Percentiles rank a stretch among this genome's conserved stretches.
Conservation (phyloP, 2,888 invertebrate species). For the Catocala fraxini region DNA sequence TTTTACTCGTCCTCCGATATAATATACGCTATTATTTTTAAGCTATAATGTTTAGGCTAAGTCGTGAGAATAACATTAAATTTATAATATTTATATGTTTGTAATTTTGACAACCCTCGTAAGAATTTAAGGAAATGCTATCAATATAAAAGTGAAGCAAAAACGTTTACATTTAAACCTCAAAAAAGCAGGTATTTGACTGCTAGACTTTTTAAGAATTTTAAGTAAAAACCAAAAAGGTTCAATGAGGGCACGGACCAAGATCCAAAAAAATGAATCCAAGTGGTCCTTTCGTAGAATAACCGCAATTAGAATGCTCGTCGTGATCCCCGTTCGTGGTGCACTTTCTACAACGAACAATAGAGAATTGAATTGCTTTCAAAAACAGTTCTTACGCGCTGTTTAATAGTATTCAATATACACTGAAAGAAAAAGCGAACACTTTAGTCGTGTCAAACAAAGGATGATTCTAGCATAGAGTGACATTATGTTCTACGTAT, state of each 20-base stretch:
- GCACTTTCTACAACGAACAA: slow-evolving; percentile 75
- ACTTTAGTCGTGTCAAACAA: slow-evolving; percentile 41
- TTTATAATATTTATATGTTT: too few relatives aligned
- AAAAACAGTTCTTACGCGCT: slow-evolving; percentile 50
- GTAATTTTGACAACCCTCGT: too few relatives aligned
- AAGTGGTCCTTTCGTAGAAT: slow-evolving; percentile 55
- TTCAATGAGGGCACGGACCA: slow-evolving; percentile 15
- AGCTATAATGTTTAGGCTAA: too few relatives aligned
- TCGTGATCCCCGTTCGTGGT: slow-evolving; percentile 65
- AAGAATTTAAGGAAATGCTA: too few relatives aligned
- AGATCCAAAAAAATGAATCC: slow-evolving; percentile 29
- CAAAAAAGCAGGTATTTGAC: too few relatives aligned
- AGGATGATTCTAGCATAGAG: slow-evolving; percentile 27
- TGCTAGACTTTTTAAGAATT: not conserved
- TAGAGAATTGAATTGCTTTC: slow-evolving; percentile 46
- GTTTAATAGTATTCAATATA: slow-evolving; percentile 49
- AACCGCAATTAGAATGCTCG: slow-evolving; percentile 71
- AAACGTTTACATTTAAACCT: too few relatives aligned
- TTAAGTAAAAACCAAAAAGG: slow-evolving; percentile 18
- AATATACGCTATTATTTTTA: too few relatives aligned
- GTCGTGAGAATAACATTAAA: too few relatives aligned
- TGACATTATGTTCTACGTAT: slow-evolving; percentile 8
- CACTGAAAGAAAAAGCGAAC: slow-evolving; percentile 25
- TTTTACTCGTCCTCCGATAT: too few relatives aligned
- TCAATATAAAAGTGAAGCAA: too few relatives aligned